Percentiles rank a stretch among this genome's conserved stretches.
These are phyloP conservation scores for Propsilocerus akamusi DNA, from an alignment of 1,140 invertebrate genomes.

Conservation along the genomic window DNA sequence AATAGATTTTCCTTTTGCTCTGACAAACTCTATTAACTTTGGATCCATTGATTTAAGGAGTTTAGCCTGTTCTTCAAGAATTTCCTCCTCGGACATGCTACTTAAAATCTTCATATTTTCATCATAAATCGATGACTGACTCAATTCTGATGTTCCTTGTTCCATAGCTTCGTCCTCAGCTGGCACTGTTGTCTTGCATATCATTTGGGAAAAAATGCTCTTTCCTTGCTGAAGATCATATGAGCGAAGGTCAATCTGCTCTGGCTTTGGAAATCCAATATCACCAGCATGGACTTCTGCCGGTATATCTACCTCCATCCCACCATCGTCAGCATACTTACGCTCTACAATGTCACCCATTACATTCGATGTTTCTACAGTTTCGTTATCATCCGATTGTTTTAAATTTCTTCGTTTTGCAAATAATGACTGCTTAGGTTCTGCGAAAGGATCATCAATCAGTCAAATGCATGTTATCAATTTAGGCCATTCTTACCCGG, in stretches of 20 bases:
- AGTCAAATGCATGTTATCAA: background rate
- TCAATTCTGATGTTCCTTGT: constrained; percentile 16
- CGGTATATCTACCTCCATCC: background rate
- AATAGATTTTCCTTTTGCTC: constrained; percentile 27
- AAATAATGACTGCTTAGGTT: constrained; percentile 14
- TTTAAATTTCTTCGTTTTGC: constrained; percentile 12
- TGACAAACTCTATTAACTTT: constrained; percentile 43
- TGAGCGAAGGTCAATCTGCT: constrained; percentile 16
- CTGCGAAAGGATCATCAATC: background rate
- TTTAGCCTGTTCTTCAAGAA: constrained; percentile 50
- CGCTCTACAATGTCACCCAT: constrained; percentile 40
- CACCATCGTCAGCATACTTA: constrained; percentile 8
- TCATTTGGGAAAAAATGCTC: constrained; percentile 17
- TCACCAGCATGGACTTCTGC: constrained; percentile 9
- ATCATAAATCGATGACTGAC: constrained; percentile 41
- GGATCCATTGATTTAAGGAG: constrained; percentile 42
- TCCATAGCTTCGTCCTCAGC: constrained; percentile 9
- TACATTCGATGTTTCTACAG: constrained; percentile 25
- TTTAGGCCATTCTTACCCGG: background rate
- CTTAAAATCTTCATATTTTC: constrained; percentile 49
- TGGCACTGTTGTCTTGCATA: constrained; percentile 8
- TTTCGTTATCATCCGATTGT: constrained; percentile 12
- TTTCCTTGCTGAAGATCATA: constrained; percentile 10
- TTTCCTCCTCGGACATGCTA: constrained; percentile 54
- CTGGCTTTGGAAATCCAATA: constrained; percentile 19